Evolutionary conservation across 2,888 invertebrate species (phyloP).

Genomic region (Hemithea aestivaria): DNA sequence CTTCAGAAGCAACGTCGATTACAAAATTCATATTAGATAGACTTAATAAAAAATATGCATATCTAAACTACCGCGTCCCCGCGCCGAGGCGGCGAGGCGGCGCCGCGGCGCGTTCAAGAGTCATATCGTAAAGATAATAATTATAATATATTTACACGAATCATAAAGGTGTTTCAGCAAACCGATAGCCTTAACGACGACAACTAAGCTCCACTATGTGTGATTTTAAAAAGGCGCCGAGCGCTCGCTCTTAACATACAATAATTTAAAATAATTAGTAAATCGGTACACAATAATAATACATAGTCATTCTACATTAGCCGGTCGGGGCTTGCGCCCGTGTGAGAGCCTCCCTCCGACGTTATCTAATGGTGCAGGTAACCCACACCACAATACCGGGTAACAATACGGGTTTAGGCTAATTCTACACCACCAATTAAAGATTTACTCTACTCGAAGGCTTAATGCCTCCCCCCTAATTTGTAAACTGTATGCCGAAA

Average conservation of each 20-base stretch:
- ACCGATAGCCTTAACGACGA: constrained; percentile 73
- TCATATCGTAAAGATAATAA: constrained; percentile 72
- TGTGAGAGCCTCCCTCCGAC: constrained; percentile 36
- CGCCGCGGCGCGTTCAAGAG: constrained; percentile 46
- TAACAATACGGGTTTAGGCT: constrained; percentile 59
- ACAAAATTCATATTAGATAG: constrained; percentile 77
- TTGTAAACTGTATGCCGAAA: constrained; percentile 70
- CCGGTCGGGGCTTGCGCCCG: constrained; percentile 45
- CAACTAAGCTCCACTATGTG: constrained; percentile 76
- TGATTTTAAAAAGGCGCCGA: constrained; percentile 72
- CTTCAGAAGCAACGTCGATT: constrained; percentile 78
- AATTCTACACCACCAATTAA: constrained; percentile 70
- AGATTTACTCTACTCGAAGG: constrained; percentile 64
- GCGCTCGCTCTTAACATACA: constrained; percentile 66
- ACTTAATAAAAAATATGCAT: constrained; percentile 78
- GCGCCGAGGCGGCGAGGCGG: constrained; percentile 15
- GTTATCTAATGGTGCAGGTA: constrained; percentile 45
- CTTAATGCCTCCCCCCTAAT: constrained; percentile 62
- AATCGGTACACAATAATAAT: constrained; percentile 49
- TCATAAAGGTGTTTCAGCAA: constrained; percentile 74
- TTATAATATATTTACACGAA: constrained; percentile 78
- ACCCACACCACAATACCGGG: constrained; percentile 44
- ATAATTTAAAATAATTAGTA: constrained; percentile 71
- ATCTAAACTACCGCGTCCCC: constrained; percentile 70
- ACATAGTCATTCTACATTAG: constrained; percentile 41